Evolutionary conservation across 2,888 invertebrate species (phyloP), one percentile per base, ranked within the genome.

Genomic region (Drosophila cracens): DNA sequence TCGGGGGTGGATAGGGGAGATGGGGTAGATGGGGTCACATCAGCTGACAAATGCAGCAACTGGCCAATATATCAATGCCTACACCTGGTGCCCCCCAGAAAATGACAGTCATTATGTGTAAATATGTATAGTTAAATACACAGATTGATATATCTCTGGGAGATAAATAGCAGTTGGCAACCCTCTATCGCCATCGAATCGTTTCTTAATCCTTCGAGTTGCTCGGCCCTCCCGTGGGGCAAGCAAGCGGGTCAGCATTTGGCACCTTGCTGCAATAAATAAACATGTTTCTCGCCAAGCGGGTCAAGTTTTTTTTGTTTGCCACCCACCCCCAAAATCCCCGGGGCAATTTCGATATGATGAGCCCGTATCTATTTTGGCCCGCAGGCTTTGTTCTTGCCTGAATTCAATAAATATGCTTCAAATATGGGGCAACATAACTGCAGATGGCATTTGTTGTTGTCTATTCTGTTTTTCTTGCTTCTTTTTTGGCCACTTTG

Each of bases 21-120:
- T 16, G n/a, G 8, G 13, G 8, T 29, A 27, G 72, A 85, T 83
- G 82, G 76, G 76, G 75, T 78, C 76, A 89, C 76, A 84, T 85
- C 83, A 76, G 69, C 81, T 77, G 79, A 72, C 74, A 88, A 86
- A 86, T 84, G 79, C 87, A 70, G 27, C 38, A 27, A 56, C 34
- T 46, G 46, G 13, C 57, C 73, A 52, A 85, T 90, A 89, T 77
- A 85, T 90, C 88, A 89, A 89, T 77, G 88, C 86, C 83, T 77
- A 85, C 90, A 85, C 88, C 85, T 85, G 85, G 61, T 65, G 60
- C 57, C 56, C 40, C 40, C 68, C 46, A 46, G 57, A 68, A 90
- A 90, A 90, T 85, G 88, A 85, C 90, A 88, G 86, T 86, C 90
- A 85, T 85, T 85, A 85, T 82, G 70, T 82, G 85, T 74, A 84